Percentiles rank a stretch among this genome's conserved stretches.
These are phyloP conservation scores for Heliocidaris erythrogramma DNA, from an alignment of 35 echinoderm and acorn worm genomes.

Conservation along the genomic window DNA sequence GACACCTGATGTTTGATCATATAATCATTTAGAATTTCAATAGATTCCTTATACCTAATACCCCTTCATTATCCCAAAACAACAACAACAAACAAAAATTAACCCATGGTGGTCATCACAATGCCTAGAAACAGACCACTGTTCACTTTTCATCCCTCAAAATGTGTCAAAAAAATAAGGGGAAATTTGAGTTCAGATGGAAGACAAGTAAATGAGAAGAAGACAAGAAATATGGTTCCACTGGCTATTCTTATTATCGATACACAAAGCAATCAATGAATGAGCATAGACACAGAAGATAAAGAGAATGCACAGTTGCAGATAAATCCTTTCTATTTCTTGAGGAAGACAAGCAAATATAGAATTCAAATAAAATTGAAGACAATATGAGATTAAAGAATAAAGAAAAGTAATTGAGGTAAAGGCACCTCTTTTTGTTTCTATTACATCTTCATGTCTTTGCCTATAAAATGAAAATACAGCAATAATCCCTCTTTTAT, in stretches of 20 bases:
- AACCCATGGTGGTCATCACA: too few species aligned
- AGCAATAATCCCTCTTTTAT: not conserved
- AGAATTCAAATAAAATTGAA: not conserved
- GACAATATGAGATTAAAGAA: not conserved
- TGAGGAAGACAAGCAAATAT: not conserved
- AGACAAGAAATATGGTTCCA: not conserved
- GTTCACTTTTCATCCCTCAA: not conserved
- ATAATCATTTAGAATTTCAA: too few species aligned
- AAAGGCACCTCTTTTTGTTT: not conserved
- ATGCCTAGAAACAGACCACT: too few species aligned
- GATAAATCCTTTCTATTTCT: not conserved
- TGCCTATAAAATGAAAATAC: not conserved
- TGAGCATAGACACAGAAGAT: not conserved
- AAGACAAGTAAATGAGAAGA: not conserved
- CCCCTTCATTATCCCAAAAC: not conserved
- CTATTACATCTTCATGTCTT: not conserved
- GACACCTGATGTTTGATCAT: too few species aligned
- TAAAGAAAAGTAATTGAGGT: not conserved
- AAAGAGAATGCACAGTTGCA: not conserved
- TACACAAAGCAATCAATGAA: not conserved
- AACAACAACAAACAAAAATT: too few species aligned
- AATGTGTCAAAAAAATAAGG: not conserved
- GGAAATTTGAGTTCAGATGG: not conserved
- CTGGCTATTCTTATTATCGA: not conserved
- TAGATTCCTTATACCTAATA: too few species aligned